Conservation (phyloP, 2,113 vertebrate genomes). For the Lophochroa leadbeateri region DNA sequence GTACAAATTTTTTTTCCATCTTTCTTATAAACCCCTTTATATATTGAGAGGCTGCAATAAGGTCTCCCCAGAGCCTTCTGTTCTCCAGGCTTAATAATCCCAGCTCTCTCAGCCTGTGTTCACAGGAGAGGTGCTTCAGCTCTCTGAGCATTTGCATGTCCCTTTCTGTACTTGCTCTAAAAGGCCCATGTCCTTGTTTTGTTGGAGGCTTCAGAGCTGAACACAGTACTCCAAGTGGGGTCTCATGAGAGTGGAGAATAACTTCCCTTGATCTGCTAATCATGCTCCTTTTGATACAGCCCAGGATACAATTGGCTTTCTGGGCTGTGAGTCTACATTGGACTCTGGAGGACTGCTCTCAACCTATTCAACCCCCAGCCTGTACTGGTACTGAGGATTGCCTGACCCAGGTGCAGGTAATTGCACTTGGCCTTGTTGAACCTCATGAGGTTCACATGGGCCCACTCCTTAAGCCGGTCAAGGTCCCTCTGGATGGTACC, state of each 20-base stretch:
- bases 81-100: not conserved
- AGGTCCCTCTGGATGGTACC: not conserved
- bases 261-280: not conserved
- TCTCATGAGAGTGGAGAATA: not conserved
- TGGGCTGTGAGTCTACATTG: accelerated
- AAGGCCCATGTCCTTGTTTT: not conserved
- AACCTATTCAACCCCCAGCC: accelerated
- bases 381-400: not conserved
- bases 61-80: not conserved
- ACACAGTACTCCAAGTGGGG: not conserved
- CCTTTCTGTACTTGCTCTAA: accelerated
- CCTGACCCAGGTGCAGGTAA: accelerated
- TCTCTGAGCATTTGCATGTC: not conserved
- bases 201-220: not conserved
- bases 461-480: not conserved
- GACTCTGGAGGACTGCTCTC: not conserved
- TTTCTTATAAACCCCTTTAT: not conserved
- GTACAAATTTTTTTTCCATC: not conserved
- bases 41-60: not conserved
- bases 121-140: not conserved
- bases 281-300: not conserved
- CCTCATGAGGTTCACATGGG: not conserved
- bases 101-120: not conserved
- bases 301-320: not conserved
- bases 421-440: not conserved